A percentile compares a stretch with the other conserved stretches of the same genome.
Conservation (phyloP, 2,797 vertebrate genomes). For the Hirundo rustica region DNA sequence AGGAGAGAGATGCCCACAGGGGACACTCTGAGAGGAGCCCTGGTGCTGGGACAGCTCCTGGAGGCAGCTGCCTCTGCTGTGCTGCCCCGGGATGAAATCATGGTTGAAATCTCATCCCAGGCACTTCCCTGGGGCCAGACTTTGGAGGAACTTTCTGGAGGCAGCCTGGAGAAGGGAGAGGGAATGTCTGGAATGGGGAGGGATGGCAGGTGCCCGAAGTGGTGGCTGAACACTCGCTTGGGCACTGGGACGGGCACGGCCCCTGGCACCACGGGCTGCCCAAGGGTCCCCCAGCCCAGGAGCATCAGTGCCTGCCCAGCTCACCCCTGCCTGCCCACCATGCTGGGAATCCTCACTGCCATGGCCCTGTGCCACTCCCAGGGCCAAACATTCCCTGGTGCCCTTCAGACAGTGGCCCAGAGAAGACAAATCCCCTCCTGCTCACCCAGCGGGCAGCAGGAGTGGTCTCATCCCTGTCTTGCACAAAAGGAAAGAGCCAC, state of each 20-base stretch:
- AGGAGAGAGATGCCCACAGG: not conserved
- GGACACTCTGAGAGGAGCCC: not conserved
- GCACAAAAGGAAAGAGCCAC: not conserved
- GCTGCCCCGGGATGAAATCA: not conserved
- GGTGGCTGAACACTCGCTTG: accelerated
- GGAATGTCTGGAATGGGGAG: not conserved
- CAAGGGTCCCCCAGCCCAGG: accelerated
- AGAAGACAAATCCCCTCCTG: not conserved
- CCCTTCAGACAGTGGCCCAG: not conserved
- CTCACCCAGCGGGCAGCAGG: accelerated
- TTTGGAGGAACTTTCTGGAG: accelerated
- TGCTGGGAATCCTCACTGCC: accelerated
- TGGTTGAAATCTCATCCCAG: not conserved
- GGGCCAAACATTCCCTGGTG: not conserved
- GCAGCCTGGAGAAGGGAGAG: not conserved
- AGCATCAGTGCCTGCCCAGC: not conserved
- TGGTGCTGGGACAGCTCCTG: not conserved
- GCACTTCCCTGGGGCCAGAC: not conserved
- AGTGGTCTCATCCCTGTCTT: accelerated
- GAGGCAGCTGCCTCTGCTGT: not conserved
- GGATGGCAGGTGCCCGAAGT: accelerated
- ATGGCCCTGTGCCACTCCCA: accelerated
- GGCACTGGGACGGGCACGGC: not conserved
- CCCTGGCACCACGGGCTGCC: not conserved
- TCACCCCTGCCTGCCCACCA: not conserved